Evolutionary conservation across 37 sponge, comb jelly and placozoan genomes (phyloP), one percentile per base, ranked within the genome.

Genomic region (Halisarca cf. caerulea): DNA sequence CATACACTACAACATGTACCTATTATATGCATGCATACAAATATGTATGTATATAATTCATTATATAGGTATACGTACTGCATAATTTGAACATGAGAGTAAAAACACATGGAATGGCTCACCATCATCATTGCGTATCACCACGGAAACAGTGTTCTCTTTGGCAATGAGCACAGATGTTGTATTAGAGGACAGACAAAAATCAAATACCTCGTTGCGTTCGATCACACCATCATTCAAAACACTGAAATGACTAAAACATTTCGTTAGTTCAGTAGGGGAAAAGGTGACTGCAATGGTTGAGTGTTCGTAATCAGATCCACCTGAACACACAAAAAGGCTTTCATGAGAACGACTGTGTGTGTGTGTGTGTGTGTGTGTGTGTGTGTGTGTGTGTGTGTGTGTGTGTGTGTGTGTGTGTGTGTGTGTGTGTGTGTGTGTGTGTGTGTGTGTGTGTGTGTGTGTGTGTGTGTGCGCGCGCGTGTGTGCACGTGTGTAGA

Each of bases 71-170:
- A 55, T 55, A 55, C 11, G 17, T 55, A 11, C 17, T 55, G 11
- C 17, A 11, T 20, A 55, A 20, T 55, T 55, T 20, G 17, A 55
- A 55, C 11, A 55, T 55, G 17, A 55, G 17, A 55, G 11, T 55
- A 11, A 55, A 20, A 55, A 17, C 17, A 55, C 11, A 55, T 55
- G 11, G 57, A 62, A 20, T 62, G 11, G 11, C 77, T 41, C 42
- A 74, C 77, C 77, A 74, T 74, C 77, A 43, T 74, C 77, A 41
- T 74, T 74, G 30, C 23, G 43, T 44, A 74, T 74, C 7, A 44
- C 24, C 24, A 40, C 77, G 18, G 77, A 41, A 44, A 74, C 77
- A 44, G 11, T 23, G 1, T 37, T 5, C 38, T 8, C 45, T 6
- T 40, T 6, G 3, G 2, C 32, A 23, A 41, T 40, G 24, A 4